Conservation (phyloP, 1,140 invertebrate species). For the Aphelenchoides besseyi region DNA sequence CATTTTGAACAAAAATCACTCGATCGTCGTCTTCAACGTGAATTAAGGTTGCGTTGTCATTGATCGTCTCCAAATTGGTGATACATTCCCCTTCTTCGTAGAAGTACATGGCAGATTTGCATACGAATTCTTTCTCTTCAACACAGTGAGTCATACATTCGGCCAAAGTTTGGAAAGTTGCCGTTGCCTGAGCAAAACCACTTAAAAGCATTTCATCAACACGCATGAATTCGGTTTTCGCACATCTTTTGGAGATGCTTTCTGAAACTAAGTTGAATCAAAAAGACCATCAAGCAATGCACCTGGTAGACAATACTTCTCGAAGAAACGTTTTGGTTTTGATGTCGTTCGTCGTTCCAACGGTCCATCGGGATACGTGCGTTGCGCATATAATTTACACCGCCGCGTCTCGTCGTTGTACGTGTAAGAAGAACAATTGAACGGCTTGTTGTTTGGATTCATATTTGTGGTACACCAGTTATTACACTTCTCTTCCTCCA, state of each 20-base stretch:
- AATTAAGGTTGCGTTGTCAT: constrained; percentile 41
- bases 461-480: constrained; percentile 34
- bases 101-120: constrained; percentile 61
- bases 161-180: constrained; percentile 49
- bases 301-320: constrained; percentile 59
- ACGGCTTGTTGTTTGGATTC: constrained; percentile 27
- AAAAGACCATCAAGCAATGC: constrained; percentile 9
- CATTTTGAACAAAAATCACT: constrained; percentile 60
- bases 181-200: constrained; percentile 48
- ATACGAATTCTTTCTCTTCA: constrained; percentile 35
- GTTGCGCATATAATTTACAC: constrained; percentile 34
- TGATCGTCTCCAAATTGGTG: constrained; percentile 59
- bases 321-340: constrained; percentile 51
- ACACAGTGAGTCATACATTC: constrained; percentile 57
- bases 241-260: constrained; percentile 47
- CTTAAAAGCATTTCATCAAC: constrained; percentile 46
- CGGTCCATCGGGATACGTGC: constrained; percentile 30
- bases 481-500: constrained; percentile 39
- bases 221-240: constrained; percentile 50
- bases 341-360: constrained; percentile 27
- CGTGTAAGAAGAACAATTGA: constrained; percentile 4
- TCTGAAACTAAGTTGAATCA: constrained; percentile 40
- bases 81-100: constrained; percentile 62
- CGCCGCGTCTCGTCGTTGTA: constrained; percentile 32
- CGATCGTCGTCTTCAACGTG: constrained; percentile 49